Percentiles rank a stretch among this genome's conserved stretches.
These are phyloP conservation scores for Pseudomyrmex gracilis DNA, from an alignment of 1,140 invertebrate species.

Conservation along the genomic window DNA sequence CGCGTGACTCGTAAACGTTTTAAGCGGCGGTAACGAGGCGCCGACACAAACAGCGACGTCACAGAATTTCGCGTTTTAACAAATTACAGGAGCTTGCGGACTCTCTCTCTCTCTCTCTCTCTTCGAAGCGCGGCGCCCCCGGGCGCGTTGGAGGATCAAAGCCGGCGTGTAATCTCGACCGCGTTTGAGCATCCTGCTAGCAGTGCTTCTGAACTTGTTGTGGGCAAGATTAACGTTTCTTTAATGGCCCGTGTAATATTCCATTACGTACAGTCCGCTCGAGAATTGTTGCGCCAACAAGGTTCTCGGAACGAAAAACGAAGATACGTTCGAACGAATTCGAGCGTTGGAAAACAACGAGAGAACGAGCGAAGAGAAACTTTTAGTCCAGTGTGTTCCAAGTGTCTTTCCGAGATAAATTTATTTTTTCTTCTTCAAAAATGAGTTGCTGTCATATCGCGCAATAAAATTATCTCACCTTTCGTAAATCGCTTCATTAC, in stretches of 20 bases:
- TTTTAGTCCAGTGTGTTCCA: not conserved
- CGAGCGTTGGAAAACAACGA: constrained; percentile 35
- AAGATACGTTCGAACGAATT: constrained; percentile 36
- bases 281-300: constrained; percentile 72
- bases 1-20: constrained; percentile 46
- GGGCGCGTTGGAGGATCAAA: constrained; percentile 79
- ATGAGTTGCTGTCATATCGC: not conserved
- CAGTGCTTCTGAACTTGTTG: constrained; percentile 82
- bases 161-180: constrained; percentile 77
- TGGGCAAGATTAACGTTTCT: constrained; percentile 85
- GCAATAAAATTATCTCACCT: not conserved
- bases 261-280: constrained; percentile 80
- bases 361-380: constrained; percentile 36
- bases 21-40: constrained; percentile 38
- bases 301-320: not conserved
- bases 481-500: constrained; percentile 12
- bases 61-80: constrained; percentile 82
- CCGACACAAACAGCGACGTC: constrained; percentile 62
- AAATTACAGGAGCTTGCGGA: constrained; percentile 76
- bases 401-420: too few relatives aligned
- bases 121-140: constrained; percentile 30
- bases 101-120: not conserved
- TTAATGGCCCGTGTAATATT: constrained; percentile 86
- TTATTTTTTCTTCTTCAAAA: too few relatives aligned
- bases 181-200: constrained; percentile 77